phyloP scores from a whole-genome alignment of 2,888 invertebrate genomes.

The Hyles lineata region DNA sequence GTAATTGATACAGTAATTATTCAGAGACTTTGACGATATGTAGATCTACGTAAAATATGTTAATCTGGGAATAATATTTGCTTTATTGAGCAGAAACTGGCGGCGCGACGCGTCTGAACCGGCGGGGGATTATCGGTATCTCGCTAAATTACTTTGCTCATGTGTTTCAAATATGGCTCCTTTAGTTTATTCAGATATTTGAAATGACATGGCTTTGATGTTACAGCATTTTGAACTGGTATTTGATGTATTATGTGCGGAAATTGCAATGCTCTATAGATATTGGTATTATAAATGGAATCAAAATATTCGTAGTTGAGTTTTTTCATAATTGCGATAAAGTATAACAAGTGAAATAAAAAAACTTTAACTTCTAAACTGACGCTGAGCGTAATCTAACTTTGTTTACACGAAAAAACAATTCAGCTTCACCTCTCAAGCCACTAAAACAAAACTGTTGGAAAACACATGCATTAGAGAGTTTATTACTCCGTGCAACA shows the following conservation, averaged over 20 bases:
- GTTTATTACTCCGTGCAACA: constrained; percentile 32
- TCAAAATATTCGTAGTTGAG: too few species aligned
- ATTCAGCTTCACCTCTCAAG: not conserved
- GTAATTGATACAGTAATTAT: constrained; percentile 53
- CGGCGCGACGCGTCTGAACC: not conserved
- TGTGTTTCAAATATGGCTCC: not conserved
- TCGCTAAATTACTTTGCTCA: not conserved
- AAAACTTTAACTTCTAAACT: too few species aligned
- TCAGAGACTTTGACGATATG: constrained; percentile 34
- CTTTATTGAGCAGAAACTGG: constrained; percentile 25
- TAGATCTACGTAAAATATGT: constrained; percentile 35
- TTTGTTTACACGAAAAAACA: not conserved
- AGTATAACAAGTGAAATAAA: too few species aligned
- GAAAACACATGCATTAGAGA: not conserved
- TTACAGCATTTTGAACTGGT: not conserved
- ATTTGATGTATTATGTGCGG: too few species aligned
- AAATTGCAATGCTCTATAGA: too few species aligned
- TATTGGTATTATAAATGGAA: too few species aligned
- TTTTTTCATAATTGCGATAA: too few species aligned
- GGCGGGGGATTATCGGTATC: not conserved
- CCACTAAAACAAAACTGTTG: not conserved
- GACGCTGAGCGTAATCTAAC: too few species aligned
- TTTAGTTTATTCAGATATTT: not conserved
- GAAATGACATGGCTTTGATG: not conserved
- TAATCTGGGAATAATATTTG: constrained; percentile 37